Evolutionary conservation across 2,888 invertebrate genomes (phyloP).

Genomic region (Pheosia tremula): DNA sequence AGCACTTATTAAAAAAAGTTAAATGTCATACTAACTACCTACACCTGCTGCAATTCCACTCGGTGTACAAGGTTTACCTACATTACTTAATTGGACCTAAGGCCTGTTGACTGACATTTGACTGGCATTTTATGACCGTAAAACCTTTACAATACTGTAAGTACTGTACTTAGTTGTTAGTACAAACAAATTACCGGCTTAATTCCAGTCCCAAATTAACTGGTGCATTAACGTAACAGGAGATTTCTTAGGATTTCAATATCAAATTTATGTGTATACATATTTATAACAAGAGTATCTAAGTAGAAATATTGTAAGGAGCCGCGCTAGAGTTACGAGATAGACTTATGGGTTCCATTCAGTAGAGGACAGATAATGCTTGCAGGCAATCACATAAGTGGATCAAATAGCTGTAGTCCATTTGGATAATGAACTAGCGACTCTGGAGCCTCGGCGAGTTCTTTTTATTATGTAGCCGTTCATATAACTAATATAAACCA

Average conservation of each 20-base stretch:
- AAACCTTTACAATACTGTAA: not conserved
- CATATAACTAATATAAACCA: slow-evolving; percentile 57
- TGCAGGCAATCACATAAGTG: slow-evolving; percentile 84
- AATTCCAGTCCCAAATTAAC: slow-evolving; percentile 7
- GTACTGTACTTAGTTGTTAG: not conserved
- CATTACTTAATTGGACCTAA: not conserved
- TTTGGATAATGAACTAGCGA: slow-evolving; percentile 83
- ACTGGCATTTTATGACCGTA: not conserved
- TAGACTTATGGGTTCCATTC: slow-evolving; percentile 83
- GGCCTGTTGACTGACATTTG: not conserved
- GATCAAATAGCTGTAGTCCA: slow-evolving; percentile 84
- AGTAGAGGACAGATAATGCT: slow-evolving; percentile 80
- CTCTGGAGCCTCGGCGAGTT: slow-evolving; percentile 65
- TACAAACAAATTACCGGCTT: not conserved
- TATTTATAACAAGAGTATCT: slow-evolving; percentile 58
- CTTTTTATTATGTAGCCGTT: slow-evolving; percentile 68
- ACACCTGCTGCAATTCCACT: not conserved
- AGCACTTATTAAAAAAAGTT: not conserved
- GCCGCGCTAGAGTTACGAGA: slow-evolving; percentile 77
- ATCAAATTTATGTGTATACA: slow-evolving; percentile 64
- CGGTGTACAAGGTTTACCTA: too few relatives aligned
- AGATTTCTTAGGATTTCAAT: slow-evolving; percentile 36
- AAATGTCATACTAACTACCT: slow-evolving; percentile 2
- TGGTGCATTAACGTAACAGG: slow-evolving; percentile 11
- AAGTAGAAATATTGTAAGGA: slow-evolving; percentile 74